phyloP scores from a whole-genome alignment of 1,140 invertebrate genomes.

The Parapsyche elsis region DNA sequence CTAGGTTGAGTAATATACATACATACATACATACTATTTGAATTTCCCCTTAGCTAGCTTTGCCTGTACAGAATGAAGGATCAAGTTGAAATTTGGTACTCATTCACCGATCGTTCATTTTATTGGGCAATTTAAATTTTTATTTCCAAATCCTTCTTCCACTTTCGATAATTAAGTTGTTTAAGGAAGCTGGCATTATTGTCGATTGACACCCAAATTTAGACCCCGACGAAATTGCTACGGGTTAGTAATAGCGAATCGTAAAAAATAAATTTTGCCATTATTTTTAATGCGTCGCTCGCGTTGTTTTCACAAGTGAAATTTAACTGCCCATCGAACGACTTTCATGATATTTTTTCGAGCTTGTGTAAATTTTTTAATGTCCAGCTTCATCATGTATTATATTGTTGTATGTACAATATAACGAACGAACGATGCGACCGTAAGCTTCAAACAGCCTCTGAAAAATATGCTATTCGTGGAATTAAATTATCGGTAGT shows the following conservation, averaged over 20 bases:
- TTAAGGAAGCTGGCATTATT: background rate
- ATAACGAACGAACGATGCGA: background rate
- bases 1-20: no score
- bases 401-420: background rate
- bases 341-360: background rate
- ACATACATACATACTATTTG: no score
- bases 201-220: background rate
- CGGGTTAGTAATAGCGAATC: background rate
- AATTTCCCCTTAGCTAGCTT: no score
- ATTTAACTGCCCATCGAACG: conserved; percentile 6
- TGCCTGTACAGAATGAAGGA: background rate
- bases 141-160: background rate
- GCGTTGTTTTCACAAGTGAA: conserved; percentile 1
- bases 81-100: background rate
- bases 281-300: background rate
- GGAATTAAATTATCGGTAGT: background rate
- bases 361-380: background rate
- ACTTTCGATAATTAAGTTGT: conserved; percentile 24
- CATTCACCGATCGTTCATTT: conserved; percentile 7
- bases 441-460: background rate
- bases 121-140: conserved; percentile 4
- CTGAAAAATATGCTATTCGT: background rate
- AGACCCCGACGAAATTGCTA: background rate
- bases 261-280: background rate
- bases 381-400: background rate